These are phyloP conservation scores for Dreissena rostriformis DNA, from an alignment of 1,140 invertebrate genomes.

Conservation along the genomic window DNA sequence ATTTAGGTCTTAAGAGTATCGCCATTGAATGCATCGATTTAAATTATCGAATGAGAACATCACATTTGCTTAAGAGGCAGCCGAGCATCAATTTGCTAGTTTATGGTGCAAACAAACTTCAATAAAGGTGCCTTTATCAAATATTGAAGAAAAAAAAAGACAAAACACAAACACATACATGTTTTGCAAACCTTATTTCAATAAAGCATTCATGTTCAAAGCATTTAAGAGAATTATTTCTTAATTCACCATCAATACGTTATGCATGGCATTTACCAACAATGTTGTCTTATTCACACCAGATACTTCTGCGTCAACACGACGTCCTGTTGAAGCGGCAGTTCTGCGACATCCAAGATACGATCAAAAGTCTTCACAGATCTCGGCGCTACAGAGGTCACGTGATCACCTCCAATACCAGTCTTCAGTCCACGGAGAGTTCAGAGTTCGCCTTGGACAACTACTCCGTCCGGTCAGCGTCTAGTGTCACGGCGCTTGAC, in stretches of 20 bases:
- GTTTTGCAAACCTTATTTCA: not conserved
- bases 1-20: no score
- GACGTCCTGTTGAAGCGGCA: slow-evolving; percentile 74
- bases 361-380: slow-evolving; percentile 65
- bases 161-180: no score
- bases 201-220: not conserved
- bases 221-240: not conserved
- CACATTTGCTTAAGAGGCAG: no score
- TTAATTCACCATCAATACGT: not conserved
- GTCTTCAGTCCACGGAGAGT: slow-evolving; percentile 22
- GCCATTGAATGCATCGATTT: no score
- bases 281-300: not conserved
- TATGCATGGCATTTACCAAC: not conserved
- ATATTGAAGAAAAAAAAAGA: not conserved
- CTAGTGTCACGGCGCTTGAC: slow-evolving; percentile 66
- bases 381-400: slow-evolving; percentile 11
- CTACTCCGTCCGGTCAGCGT: slow-evolving; percentile 63
- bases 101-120: no score
- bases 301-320: slow-evolving; percentile 75
- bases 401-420: slow-evolving; percentile 49
- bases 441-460: slow-evolving; percentile 60
- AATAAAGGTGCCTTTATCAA: no score
- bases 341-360: slow-evolving; percentile 75
- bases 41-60: no score
- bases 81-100: not conserved